Evolutionary conservation across 2,113 vertebrate genomes (phyloP).

Genomic region (Alces alces): DNA sequence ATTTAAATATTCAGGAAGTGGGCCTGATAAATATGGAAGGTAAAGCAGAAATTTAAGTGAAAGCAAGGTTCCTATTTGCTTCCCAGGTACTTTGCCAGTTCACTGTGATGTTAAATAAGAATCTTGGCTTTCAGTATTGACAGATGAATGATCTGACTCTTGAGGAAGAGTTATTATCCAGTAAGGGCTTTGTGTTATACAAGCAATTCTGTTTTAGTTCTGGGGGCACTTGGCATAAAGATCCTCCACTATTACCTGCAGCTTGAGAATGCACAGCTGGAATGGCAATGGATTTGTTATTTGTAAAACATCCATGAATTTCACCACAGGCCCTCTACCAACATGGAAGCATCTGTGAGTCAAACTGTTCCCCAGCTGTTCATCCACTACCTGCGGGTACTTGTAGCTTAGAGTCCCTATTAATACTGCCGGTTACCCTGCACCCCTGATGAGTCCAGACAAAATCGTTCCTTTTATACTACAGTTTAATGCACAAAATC

Average conservation of each 20-base stretch:
- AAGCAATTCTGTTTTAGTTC: conserved; percentile 35
- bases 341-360: conserved; percentile 73
- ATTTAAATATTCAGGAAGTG: conserved; percentile 45
- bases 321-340: conserved; percentile 74
- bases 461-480: conserved; percentile 23
- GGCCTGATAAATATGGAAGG: not conserved
- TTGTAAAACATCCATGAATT: conserved; percentile 77
- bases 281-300: conserved; percentile 70
- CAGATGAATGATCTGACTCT: conserved; percentile 8
- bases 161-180: conserved; percentile 44
- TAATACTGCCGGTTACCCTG: conserved; percentile 58
- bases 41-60: not conserved
- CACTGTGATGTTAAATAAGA: conserved; percentile 7
- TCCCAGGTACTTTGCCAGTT: conserved; percentile 19
- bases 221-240: conserved; percentile 64
- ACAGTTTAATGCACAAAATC: conserved; percentile 25
- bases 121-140: conserved; percentile 54
- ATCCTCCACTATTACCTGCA: conserved; percentile 61
- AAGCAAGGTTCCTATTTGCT: conserved; percentile 10
- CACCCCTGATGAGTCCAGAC: conserved; percentile 39
- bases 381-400: conserved; percentile 58
- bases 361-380: conserved; percentile 78
- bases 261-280: conserved; percentile 75
- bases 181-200: conserved; percentile 17
- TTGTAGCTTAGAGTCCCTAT: conserved; percentile 52